Conservation (phyloP, 2,888 invertebrate species). For the Hydrotaea cyrtoneurina region DNA sequence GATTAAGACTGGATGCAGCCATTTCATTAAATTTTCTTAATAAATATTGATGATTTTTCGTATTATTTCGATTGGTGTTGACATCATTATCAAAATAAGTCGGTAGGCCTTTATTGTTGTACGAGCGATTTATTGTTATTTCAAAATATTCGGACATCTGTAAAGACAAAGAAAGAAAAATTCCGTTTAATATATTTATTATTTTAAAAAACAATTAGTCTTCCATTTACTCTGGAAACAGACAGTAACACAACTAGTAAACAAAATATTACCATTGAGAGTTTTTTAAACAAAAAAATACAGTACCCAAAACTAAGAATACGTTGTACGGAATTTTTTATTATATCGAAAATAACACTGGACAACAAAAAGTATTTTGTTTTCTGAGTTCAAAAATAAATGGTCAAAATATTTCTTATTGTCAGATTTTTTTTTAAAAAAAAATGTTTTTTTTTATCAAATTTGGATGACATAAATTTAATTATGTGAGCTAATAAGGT, state of each 20-base stretch:
- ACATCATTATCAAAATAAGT: background rate
- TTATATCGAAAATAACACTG: too few relatives aligned
- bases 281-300: background rate
- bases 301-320: background rate
- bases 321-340: background rate
- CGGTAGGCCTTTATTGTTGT: background rate
- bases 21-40: slow-evolving; percentile 56
- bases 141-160: slow-evolving; percentile 35
- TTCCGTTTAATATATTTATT: background rate
- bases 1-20: slow-evolving; percentile 75
- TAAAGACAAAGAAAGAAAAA: background rate
- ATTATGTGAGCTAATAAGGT: too few relatives aligned
- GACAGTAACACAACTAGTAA: background rate
- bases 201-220: background rate
- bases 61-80: background rate
- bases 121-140: slow-evolving; percentile 5
- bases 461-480: too few relatives aligned
- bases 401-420: too few relatives aligned
- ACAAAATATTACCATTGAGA: too few relatives aligned
- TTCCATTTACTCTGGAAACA: too few relatives aligned
- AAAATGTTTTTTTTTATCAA: too few relatives aligned
- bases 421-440: too few relatives aligned
- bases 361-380: too few relatives aligned
- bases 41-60: slow-evolving; percentile 41
- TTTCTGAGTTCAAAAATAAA: too few relatives aligned